A percentile compares a stretch with the other conserved stretches of the same genome.
phyloP scores from a whole-genome alignment of 2,113 vertebrate species.

The Nesogale talazaci region DNA sequence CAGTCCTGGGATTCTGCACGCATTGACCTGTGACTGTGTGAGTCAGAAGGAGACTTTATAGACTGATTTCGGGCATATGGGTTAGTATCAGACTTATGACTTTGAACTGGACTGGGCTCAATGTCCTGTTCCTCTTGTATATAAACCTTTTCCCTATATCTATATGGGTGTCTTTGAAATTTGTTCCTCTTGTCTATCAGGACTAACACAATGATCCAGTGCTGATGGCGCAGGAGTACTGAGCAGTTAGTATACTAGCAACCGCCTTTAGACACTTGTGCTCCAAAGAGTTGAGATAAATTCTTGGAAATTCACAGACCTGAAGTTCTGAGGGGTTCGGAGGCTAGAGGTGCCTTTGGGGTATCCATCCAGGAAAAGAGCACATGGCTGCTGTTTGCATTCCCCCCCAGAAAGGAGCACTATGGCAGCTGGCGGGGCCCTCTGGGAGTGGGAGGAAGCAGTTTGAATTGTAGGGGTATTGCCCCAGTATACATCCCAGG shows the following conservation, averaged over 20 bases:
- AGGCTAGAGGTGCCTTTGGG: background rate
- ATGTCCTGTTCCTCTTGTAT: too few species aligned
- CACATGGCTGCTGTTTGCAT: background rate
- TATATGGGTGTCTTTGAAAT: too few species aligned
- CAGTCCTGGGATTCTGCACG: too few species aligned
- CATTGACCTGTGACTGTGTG: too few species aligned
- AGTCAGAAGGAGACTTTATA: too few species aligned
- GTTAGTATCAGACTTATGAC: too few species aligned
- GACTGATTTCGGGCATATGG: too few species aligned
- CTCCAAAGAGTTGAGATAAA: too few species aligned
- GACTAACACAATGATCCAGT: too few species aligned
- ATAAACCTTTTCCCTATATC: too few species aligned
- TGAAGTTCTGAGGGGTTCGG: background rate
- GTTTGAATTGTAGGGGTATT: background rate
- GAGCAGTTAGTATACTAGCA: background rate
- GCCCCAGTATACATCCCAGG: background rate
- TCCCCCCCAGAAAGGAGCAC: background rate
- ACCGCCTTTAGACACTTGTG: background rate
- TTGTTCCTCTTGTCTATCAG: too few species aligned
- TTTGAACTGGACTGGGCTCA: too few species aligned
- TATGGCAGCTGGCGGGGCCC: background rate
- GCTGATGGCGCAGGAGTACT: background rate
- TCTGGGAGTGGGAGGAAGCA: background rate
- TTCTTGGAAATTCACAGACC: background rate
- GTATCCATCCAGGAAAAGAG: background rate